Percentiles rank a stretch among this genome's conserved stretches.
Conservation (phyloP, 1,140 invertebrate genomes). For the Belonocnema kinseyi region DNA sequence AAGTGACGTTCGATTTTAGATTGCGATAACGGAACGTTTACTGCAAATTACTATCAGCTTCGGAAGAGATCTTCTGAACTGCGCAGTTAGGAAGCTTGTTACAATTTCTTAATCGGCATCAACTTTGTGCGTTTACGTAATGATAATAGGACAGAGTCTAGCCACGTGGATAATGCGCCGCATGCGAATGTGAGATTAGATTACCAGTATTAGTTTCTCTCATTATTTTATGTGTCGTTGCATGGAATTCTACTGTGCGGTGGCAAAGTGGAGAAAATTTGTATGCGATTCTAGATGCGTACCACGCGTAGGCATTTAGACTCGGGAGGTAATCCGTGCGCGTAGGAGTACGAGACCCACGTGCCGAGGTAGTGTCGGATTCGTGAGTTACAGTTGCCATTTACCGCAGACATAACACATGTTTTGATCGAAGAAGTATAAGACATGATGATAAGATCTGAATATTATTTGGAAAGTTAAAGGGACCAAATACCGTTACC, state of each 20-base stretch:
- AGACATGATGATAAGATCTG: too few relatives aligned
- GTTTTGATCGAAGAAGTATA: too few relatives aligned
- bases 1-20: too few relatives aligned
- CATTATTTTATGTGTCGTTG: not conserved
- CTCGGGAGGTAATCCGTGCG: not conserved
- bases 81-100: not conserved
- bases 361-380: slow-evolving; percentile 2
- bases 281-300: slow-evolving; percentile 4
- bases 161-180: slow-evolving; percentile 15
- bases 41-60: too few relatives aligned
- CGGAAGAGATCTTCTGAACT: not conserved
- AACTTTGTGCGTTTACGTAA: slow-evolving; percentile 22
- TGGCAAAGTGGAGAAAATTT: not conserved
- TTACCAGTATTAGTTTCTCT: not conserved
- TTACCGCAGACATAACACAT: not conserved
- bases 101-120: not conserved
- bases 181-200: slow-evolving; percentile 16
- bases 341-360: slow-evolving; percentile 23
- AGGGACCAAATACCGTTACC: too few relatives aligned
- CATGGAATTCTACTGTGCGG: not conserved
- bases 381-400: not conserved
- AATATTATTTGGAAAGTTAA: too few relatives aligned
- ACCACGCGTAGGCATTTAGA: slow-evolving; percentile 23
- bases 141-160: slow-evolving; percentile 17
- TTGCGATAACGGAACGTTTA: too few relatives aligned